Evolutionary conservation across 2,888 invertebrate species (phyloP).

Genomic region (Athrips mouffetella): DNA sequence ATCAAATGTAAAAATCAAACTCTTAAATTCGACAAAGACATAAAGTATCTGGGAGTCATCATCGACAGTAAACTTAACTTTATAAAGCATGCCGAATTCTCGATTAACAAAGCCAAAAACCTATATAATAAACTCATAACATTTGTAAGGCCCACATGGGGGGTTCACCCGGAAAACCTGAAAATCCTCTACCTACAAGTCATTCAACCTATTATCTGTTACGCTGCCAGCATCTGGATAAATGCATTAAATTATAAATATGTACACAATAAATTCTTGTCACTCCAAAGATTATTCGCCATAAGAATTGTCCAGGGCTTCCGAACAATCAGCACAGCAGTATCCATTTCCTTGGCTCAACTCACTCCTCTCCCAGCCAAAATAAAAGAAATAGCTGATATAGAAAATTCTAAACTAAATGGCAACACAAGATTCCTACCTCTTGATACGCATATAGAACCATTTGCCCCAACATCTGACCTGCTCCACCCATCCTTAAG

Average conservation of each 20-base stretch:
- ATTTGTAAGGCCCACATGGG: constrained; percentile 18
- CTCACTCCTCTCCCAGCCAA: constrained; percentile 20
- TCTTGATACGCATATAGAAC: constrained; percentile 3
- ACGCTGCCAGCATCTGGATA: constrained; percentile 23
- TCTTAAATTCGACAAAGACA: neutral
- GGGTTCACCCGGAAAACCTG: constrained; percentile 15
- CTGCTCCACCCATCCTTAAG: constrained; percentile 8
- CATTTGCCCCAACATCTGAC: neutral
- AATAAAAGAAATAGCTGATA: constrained; percentile 4
- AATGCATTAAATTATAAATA: constrained; percentile 1
- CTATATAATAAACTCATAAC: constrained; percentile 7
- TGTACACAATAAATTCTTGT: neutral
- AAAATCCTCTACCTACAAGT: constrained; percentile 20
- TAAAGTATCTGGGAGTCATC: no score
- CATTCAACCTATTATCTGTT: constrained; percentile 23
- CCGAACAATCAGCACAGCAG: constrained; percentile 17
- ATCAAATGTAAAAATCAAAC: neutral
- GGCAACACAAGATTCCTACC: constrained; percentile 3
- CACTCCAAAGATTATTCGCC: constrained; percentile 22
- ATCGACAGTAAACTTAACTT: constrained; percentile 11
- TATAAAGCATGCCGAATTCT: constrained; percentile 4
- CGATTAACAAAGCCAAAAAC: constrained; percentile 12
- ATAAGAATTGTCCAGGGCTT: constrained; percentile 21
- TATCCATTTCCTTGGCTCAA: constrained; percentile 19
- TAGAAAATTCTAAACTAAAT: neutral